A percentile compares a stretch with the other conserved stretches of the same genome.
phyloP scores from a whole-genome alignment of 2,113 vertebrate genomes.

The Capreolus pygargus region DNA sequence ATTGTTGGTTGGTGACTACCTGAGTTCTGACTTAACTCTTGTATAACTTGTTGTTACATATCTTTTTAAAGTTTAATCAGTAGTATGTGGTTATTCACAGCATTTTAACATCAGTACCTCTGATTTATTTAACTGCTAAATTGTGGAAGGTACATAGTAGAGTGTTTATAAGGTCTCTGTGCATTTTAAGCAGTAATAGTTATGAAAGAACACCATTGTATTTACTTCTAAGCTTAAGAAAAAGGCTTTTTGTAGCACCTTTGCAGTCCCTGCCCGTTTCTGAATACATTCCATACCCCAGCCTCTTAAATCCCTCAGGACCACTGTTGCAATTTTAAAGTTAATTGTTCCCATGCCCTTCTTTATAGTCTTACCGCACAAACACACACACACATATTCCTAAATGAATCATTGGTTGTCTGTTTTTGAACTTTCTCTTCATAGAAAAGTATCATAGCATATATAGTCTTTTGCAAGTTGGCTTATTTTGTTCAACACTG shows the following conservation, averaged over 20 bases:
- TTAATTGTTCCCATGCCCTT: slow-evolving; percentile 8
- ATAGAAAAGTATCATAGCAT: background rate
- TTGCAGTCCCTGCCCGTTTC: background rate
- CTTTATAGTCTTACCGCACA: background rate
- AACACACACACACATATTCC: background rate
- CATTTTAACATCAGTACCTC: background rate
- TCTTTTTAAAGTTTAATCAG: background rate
- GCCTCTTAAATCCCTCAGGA: background rate
- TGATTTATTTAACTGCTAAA: slow-evolving; percentile 22
- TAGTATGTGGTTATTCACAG: background rate
- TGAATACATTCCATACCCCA: background rate
- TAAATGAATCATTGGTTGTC: background rate
- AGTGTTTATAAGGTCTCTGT: background rate
- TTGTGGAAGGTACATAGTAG: background rate
- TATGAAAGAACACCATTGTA: background rate
- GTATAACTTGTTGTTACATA: background rate
- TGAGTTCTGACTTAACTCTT: background rate
- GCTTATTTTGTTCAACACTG: background rate
- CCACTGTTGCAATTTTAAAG: background rate
- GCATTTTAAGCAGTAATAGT: background rate
- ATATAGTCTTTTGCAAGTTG: background rate
- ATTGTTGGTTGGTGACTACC: background rate
- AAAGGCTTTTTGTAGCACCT: background rate
- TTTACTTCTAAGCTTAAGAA: background rate
- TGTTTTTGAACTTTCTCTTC: background rate